phyloP scores from a whole-genome alignment of 1,140 invertebrate genomes.

The Homalodisca vitripennis region DNA sequence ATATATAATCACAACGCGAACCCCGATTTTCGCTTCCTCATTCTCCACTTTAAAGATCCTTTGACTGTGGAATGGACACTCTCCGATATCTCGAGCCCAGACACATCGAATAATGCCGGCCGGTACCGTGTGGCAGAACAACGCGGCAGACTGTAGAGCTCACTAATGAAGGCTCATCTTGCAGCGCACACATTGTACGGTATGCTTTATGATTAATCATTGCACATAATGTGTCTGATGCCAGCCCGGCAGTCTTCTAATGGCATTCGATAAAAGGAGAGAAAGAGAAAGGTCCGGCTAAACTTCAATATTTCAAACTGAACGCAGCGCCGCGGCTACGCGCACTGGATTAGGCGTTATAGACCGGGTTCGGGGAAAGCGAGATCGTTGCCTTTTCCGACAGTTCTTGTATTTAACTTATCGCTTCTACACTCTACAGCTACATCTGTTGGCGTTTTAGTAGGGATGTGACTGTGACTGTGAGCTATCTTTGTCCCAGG shows the following conservation, averaged over 20 bases:
- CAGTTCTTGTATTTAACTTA: no score
- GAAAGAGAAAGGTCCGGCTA: slow-evolving; percentile 26
- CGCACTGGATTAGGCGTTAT: slow-evolving; percentile 25
- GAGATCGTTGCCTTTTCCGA: no score
- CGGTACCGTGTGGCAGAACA: not conserved
- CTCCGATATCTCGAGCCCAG: no score
- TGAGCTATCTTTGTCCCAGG: no score
- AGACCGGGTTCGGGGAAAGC: slow-evolving; percentile 18
- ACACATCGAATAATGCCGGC: not conserved
- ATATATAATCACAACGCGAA: no score
- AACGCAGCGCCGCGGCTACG: not conserved
- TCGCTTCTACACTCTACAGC: no score
- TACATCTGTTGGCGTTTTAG: no score
- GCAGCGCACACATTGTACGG: slow-evolving; percentile 16
- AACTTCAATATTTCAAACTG: slow-evolving; percentile 19
- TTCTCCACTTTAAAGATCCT: no score
- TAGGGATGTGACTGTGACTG: no score
- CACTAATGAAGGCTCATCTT: slow-evolving; percentile 14
- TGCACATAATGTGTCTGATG: slow-evolving; percentile 24
- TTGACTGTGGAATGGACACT: no score
- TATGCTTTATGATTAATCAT: slow-evolving; percentile 32
- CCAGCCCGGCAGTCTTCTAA: slow-evolving; percentile 10
- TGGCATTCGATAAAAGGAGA: slow-evolving; percentile 20
- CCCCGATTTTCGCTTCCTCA: no score
- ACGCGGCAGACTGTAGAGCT: no score